Base-by-base conservation (phyloP, 2,113 vertebrate genomes). In the Noturus placidus region DNA sequence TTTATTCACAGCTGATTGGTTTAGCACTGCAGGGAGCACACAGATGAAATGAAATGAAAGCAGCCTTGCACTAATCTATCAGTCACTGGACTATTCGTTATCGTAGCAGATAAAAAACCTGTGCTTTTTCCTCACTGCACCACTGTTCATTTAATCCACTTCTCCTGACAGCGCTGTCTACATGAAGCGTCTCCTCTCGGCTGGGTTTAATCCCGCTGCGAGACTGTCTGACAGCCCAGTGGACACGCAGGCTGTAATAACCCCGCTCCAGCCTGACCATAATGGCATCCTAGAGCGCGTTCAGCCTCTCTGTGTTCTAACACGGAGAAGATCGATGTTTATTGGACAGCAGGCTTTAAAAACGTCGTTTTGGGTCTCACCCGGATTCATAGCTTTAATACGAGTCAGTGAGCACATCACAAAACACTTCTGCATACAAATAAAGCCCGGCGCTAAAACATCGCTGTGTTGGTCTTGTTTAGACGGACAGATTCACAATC, bases 1-100 rank as follows among this genome's bases (percentile, higher is more conserved):
- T 77, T 77, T n/a, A 77, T 77, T 76, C 42, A n/a, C 74, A 50
- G 42, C 42, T 52, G 74, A 77, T 77, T 77, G 74, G 25, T 50
- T n/a, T n/a, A 50, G 22, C 42, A 50, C 74, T 50, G 42, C 25
- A 50, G 46, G 74, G 42, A 50, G 2, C 72, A 27, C 35, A 10
- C 35, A 74, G 74, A 25, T 27, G 74, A 77, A 77, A 77, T 77
- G 74, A 77, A 77, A 50, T 76, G 1, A 46, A 46, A 76, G 22
- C 25, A 27, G 13, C 5, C 13, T 50, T n/a, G 46, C 74, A n/a
- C 13, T 50, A 77, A 15, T 77, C 25, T 46, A 50, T 77, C 74
- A n/a, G 42, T 52, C 74, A 8, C 25, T 77, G 74, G 0, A 2
- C 74, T 17, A 27, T 77, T 77, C 42, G 17, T 77, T 77, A 77